Evolutionary conservation across 2,888 invertebrate species (phyloP), one percentile per base, ranked within the genome.

Genomic region (Pseudococcus longispinus): DNA sequence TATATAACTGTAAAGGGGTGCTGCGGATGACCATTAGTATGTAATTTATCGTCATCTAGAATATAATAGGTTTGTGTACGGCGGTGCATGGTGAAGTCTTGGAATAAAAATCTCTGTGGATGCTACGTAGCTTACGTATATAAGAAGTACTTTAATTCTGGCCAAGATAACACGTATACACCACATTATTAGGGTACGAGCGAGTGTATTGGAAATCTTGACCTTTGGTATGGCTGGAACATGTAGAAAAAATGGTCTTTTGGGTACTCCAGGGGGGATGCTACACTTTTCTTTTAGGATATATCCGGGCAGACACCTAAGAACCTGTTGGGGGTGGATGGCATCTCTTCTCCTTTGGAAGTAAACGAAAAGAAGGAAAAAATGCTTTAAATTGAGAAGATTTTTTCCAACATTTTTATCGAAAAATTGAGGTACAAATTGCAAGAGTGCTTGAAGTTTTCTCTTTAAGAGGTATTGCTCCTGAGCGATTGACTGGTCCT

Each of bases 11-110:
- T 70, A 70, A 70, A 70, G 70, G 70, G 70, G 70, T 70, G 70
- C 60, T 60, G 70, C 70, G 70, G 70, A 70, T 29, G 29, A 29
- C 70, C 70, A 70, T 70, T 70, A 70, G 70, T 70, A 70, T 18
- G 70, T 70, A 70, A 70, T 70, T 70, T 70, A 70, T 70, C 70
- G 70, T 70, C 70, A 70, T 70, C 70, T 70, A 29, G 70, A 70
- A 70, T 70, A 70, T 70, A 70, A 70, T 70, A 70, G 70, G 60
- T 60, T 60, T 23, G n/a, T 11, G 23, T 60, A 5, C 51, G 9
- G 8, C 15, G 60, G 60, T 13, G 60, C 9, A 37, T 9, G 5
- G 8, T 60, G 6, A 60, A 60, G 37, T 37, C 60, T 60, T 60
- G 60, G 23, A 60, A 60, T 60, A 60, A 23, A 60, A 60, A 60